Base-by-base conservation (phyloP, 1,140 invertebrate genomes). In the Aphaenogaster floridana region DNA sequence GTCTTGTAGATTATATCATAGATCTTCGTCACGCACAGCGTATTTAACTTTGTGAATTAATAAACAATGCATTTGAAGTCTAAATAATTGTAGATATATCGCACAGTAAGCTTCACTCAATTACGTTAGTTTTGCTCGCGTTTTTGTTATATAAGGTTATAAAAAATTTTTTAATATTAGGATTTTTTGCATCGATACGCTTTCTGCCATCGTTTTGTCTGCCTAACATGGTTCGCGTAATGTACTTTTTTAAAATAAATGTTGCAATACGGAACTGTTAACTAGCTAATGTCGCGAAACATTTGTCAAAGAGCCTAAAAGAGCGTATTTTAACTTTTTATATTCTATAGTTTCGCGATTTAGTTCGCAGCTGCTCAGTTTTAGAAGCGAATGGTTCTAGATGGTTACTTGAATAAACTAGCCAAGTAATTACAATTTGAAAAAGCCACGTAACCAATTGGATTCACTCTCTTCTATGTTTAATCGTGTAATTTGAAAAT, bases 21-120 rank as follows among this genome's bases (percentile, higher is more conserved):
- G 85, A 74, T 79, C 86, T 81, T 80, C 13, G 42, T 91, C 76
- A 89, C 87, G 86, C 90, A 91, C 77, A 88, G 13, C 79, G 72
- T 91, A 91, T 80, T 91, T 80, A 86, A 91, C 78, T 85, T 88
- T 86, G 52, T 81, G 59, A 86, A 91, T 36, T 74, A 64, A 83
- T 88, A 66, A 83, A 86, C 76, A 85, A 86, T 91, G 74, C 86
- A 87, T 81, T 84, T 91, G 15, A 63, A 88, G 36, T 54, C 45
- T 45, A 39, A 76, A 79, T 50, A 34, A 54, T 54, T 64, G 72
- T 79, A 84, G 61, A 50, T 85, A 90, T 64, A 76, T 77, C 61
- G 72, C 59, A 48, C 77, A 50, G 39, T 88, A 36, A 88, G 66
- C 52, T 86, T 86, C 39, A 77, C 66, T 88, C 34, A 57, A 81